phyloP scores from a whole-genome alignment of 2,797 vertebrate species.

The Dallia pectoralis region DNA sequence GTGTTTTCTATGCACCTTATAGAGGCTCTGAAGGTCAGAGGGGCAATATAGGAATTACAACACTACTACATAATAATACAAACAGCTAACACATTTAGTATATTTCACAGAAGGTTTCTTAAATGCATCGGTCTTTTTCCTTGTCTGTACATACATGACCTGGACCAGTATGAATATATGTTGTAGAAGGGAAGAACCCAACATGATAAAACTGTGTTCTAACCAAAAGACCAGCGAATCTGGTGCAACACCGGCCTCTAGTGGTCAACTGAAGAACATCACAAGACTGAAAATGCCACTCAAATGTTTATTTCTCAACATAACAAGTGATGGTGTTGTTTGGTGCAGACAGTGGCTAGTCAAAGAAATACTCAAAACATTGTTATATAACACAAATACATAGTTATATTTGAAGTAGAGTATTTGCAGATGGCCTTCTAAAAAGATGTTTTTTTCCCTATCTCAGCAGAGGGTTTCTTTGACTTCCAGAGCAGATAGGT shows the following conservation, averaged over 20 bases:
- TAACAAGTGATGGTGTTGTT: not conserved
- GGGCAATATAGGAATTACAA: no score
- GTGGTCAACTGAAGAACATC: not conserved
- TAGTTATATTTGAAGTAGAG: not conserved
- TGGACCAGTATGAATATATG: not conserved
- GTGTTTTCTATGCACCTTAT: no score
- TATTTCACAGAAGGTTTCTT: no score
- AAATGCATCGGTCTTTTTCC: no score
- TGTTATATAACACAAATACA: not conserved
- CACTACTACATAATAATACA: no score
- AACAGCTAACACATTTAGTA: no score
- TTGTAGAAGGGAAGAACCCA: not conserved
- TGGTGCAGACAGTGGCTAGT: not conserved
- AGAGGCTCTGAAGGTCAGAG: no score
- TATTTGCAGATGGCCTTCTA: not conserved
- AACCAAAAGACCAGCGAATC: not conserved
- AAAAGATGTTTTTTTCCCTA: no score
- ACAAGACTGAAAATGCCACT: not conserved
- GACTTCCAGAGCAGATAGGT: slow-evolving; percentile 23
- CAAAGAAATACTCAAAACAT: not conserved
- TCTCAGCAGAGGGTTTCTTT: not conserved
- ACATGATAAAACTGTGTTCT: not conserved
- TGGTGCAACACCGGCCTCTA: not conserved
- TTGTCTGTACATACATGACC: no score
- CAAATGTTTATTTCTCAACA: not conserved